Base-by-base conservation (phyloP, 2,113 vertebrate genomes). In the Otis tarda region DNA sequence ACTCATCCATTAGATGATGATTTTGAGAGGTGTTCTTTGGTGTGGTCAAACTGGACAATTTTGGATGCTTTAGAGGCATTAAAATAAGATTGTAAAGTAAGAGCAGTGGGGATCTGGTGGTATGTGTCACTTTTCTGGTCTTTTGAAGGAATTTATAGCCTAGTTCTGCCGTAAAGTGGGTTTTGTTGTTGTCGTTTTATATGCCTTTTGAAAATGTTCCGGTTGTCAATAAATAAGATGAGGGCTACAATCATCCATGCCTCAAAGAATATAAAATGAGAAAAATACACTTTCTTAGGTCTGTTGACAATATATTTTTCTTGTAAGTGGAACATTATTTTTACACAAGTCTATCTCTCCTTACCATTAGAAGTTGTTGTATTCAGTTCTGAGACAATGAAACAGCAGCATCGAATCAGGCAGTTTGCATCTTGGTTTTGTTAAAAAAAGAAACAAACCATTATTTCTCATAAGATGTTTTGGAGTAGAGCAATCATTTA, bases 401-500 rank as follows among this genome's bases (percentile, higher is more conserved):
- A 94, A 55, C 8, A 87, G 80, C 69, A 63, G 64, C 92, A 79
- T 84, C 90, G 76, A 85, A 87, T 92, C 92, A 82, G n/a, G 47
- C 70, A 45, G 74, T 79, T 81, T 79, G 57, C 57, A 57, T 92
- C 77, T 87, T 87, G 77, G 89, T 85, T 81, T 92, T 76, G 82
- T 94, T 71, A 59, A 87, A 89, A 55, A 70, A 70, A 63, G 63
- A 9, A 71, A n/a, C 35, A 3, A 43, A 30, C 41, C 28, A 68
- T 81, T 70, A 88, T 95, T 97, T 92, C 90, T 97, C 83, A 3
- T 49, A 92, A 95, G 90, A 68, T 0, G 0, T 76, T 92, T 61
- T 92, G 89, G 92, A 95, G 94, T 96, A 68, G 56, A 52, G 81
- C 77, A 91, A 28, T 96, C 89, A 80, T 92, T 96, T 92, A 96